Percentiles rank a stretch among this genome's conserved stretches.
Conservation (phyloP, 2,888 invertebrate genomes). For the Athripsodes cinereus region DNA sequence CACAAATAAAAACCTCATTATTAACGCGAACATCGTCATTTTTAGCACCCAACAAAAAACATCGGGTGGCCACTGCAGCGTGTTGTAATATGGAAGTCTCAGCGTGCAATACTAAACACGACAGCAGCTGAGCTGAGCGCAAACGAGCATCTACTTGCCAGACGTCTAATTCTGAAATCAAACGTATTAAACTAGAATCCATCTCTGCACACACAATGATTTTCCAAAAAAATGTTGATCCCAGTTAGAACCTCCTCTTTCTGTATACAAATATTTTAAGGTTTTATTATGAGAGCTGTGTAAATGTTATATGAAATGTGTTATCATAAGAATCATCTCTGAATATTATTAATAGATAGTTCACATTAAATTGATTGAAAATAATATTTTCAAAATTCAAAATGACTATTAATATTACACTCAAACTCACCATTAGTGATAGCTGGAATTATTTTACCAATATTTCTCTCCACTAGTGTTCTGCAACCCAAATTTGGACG, state of each 20-base stretch:
- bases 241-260: not conserved
- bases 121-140: slow-evolving; percentile 68
- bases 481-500: slow-evolving; percentile 88
- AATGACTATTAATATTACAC: too few species aligned
- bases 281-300: too few species aligned
- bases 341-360: not conserved
- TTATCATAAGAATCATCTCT: too few species aligned
- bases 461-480: slow-evolving; percentile 65
- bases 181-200: not conserved
- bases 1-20: slow-evolving; percentile 49
- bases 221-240: too few species aligned
- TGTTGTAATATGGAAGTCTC: slow-evolving; percentile 70
- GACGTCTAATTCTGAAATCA: slow-evolving; percentile 63
- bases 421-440: slow-evolving; percentile 47
- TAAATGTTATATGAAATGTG: too few species aligned
- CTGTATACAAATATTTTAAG: not conserved
- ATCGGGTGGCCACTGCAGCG: slow-evolving; percentile 52
- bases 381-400: too few species aligned
- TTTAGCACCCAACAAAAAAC: slow-evolving; percentile 50
- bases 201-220: not conserved
- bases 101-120: slow-evolving; percentile 63
- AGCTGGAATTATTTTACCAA: slow-evolving; percentile 67
- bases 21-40: slow-evolving; percentile 62
- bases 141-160: slow-evolving; percentile 67
- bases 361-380: not conserved